Conservation (phyloP, 2,888 invertebrate genomes). For the Trissolcus japonicus region DNA sequence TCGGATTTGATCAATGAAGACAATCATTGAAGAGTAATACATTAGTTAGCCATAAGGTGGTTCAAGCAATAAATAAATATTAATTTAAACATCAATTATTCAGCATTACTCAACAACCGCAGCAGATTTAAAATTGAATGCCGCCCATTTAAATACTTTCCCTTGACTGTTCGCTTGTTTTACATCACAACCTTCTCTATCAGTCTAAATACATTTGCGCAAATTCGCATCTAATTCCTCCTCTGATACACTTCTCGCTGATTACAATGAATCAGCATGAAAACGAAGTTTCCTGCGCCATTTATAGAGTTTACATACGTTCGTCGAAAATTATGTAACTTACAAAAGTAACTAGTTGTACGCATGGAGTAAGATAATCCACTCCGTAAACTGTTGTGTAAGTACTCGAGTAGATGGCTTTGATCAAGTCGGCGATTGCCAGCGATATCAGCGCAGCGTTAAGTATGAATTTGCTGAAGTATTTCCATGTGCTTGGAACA, state of each 20-base stretch:
- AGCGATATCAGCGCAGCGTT: conserved; percentile 82
- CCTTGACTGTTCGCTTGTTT: too few relatives aligned
- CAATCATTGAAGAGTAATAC: too few relatives aligned
- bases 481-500: conserved; percentile 84
- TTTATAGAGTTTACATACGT: conserved; percentile 23
- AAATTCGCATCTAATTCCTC: too few relatives aligned
- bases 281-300: conserved; percentile 20
- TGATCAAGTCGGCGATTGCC: conserved; percentile 83
- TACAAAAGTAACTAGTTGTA: conserved; percentile 89
- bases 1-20: too few relatives aligned
- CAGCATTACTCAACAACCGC: too few relatives aligned
- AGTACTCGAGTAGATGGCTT: conserved; percentile 79
- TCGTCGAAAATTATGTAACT: conserved; percentile 73
- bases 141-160: too few relatives aligned
- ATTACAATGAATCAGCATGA: conserved; percentile 45
- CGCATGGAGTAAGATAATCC: conserved; percentile 86
- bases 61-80: too few relatives aligned
- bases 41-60: too few relatives aligned
- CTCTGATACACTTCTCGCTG: conserved; percentile 19
- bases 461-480: conserved; percentile 82
- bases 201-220: too few relatives aligned
- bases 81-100: too few relatives aligned
- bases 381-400: conserved; percentile 80
- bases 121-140: too few relatives aligned
- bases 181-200: too few relatives aligned